Percentiles rank a stretch among this genome's conserved stretches.
Evolutionary conservation across 2,888 invertebrate species (phyloP).

Genomic region (Agrenia bidenticulata): DNA sequence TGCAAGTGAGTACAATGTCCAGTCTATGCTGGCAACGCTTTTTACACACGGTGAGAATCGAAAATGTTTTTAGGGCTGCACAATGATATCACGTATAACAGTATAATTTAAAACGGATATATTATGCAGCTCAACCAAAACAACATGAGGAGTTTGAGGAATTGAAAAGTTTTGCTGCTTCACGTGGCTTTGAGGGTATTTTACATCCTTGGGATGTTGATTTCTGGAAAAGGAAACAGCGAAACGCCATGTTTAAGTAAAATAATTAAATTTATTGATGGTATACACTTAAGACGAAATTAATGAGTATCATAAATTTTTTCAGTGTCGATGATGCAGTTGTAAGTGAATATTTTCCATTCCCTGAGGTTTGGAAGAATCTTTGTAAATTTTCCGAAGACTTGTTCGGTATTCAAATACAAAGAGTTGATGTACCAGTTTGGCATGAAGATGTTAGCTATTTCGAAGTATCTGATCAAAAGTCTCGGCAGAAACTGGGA

Average conservation of each 20-base stretch:
- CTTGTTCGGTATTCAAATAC: conserved; percentile 75
- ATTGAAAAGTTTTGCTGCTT: conserved; percentile 71
- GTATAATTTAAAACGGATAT: conserved; percentile 1
- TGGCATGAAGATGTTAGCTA: conserved; percentile 87
- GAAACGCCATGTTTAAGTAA: conserved; percentile 64
- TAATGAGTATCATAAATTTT: not conserved
- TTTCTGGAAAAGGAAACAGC: conserved; percentile 75
- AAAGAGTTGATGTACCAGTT: conserved; percentile 58
- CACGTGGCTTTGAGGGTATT: conserved; percentile 68
- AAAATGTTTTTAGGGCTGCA: no score
- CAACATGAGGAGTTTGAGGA: conserved; percentile 73
- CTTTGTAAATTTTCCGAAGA: conserved; percentile 73
- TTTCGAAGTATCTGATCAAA: conserved; percentile 73
- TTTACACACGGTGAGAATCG: conserved; percentile 37
- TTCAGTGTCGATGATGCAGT: conserved; percentile 68
- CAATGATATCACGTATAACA: conserved; percentile 16
- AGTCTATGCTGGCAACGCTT: conserved; percentile 63
- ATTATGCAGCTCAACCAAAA: conserved; percentile 65
- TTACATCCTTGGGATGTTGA: conserved; percentile 81
- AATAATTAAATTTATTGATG: conserved; percentile 21
- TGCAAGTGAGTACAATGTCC: conserved; percentile 72
- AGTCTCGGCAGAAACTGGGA: conserved; percentile 43
- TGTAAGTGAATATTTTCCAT: conserved; percentile 77
- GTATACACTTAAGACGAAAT: not conserved
- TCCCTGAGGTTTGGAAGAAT: conserved; percentile 75